phyloP scores from a whole-genome alignment of 2,113 vertebrate genomes.

The Nothocercus julius region DNA sequence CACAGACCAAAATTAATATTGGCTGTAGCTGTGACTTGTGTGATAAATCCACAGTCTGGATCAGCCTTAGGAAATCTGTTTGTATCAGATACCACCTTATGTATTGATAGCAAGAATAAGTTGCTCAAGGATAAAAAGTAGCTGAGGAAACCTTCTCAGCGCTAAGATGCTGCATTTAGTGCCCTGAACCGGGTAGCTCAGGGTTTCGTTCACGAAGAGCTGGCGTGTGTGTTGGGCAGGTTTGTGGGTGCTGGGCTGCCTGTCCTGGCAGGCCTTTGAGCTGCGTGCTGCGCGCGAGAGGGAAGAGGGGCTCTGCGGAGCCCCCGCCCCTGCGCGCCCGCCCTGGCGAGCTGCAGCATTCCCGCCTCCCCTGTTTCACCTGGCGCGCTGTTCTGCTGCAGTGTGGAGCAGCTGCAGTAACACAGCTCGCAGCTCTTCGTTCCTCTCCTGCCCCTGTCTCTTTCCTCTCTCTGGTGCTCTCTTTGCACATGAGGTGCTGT shows the following conservation, averaged over 20 bases:
- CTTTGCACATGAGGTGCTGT: rapidly evolving
- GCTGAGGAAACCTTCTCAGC: neutral
- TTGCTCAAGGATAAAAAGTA: rapidly evolving
- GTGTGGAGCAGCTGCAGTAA: neutral
- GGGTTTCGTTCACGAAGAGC: rapidly evolving
- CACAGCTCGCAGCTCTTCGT: rapidly evolving
- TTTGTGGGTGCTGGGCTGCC: neutral
- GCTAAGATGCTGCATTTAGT: neutral
- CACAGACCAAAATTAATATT: neutral
- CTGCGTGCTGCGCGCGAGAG: too few species aligned
- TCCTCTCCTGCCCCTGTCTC: neutral
- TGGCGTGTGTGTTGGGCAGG: rapidly evolving
- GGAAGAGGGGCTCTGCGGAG: too few species aligned
- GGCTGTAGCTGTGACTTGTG: rapidly evolving
- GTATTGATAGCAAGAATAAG: neutral
- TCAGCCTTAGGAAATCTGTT: rapidly evolving
- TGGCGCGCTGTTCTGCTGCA: neutral
- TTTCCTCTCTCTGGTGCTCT: neutral
- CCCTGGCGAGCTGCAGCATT: too few species aligned
- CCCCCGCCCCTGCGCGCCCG: too few species aligned
- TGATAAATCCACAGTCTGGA: neutral
- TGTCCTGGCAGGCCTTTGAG: too few species aligned
- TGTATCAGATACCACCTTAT: rapidly evolving
- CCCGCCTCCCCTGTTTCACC: too few species aligned
- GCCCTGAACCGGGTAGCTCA: rapidly evolving